phyloP scores from a whole-genome alignment of 2,888 invertebrate genomes.

The Hirtodrosophila alboralis region DNA sequence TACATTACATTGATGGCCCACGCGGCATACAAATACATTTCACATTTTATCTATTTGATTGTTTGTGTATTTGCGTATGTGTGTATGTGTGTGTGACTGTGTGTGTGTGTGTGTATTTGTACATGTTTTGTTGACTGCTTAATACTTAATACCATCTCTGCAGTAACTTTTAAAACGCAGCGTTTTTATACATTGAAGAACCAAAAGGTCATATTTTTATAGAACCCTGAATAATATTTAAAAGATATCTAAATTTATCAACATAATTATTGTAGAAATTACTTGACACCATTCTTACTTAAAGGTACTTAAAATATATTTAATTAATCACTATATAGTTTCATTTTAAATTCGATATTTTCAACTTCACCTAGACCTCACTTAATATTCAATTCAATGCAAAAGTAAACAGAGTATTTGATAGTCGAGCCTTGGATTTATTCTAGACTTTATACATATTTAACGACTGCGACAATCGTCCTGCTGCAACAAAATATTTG shows the following conservation, averaged over 20 bases:
- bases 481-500: constrained; percentile 44
- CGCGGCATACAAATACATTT: constrained; percentile 36
- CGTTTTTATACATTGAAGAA: not conserved
- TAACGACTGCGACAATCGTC: constrained; percentile 25
- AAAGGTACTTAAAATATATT: too few species aligned
- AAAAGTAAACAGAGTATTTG: constrained; percentile 22
- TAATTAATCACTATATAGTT: too few species aligned
- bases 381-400: too few species aligned
- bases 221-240: too few species aligned
- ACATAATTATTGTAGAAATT: too few species aligned
- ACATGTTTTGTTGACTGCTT: constrained; percentile 15
- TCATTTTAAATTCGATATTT: too few species aligned
- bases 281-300: too few species aligned
- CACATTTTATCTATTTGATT: constrained; percentile 35
- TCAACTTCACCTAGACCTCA: too few species aligned
- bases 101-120: not conserved
- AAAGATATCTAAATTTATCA: too few species aligned
- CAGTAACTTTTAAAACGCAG: constrained; percentile 9
- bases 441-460: constrained; percentile 23
- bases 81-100: not conserved
- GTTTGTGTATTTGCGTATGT: not conserved
- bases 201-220: constrained; percentile 15
- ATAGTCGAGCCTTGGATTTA: constrained; percentile 1
- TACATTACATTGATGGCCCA: constrained; percentile 58
- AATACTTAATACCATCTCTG: constrained; percentile 31